Base-by-base conservation (phyloP, 2,797 vertebrate species). In the Platyrinchus mystaceus region DNA sequence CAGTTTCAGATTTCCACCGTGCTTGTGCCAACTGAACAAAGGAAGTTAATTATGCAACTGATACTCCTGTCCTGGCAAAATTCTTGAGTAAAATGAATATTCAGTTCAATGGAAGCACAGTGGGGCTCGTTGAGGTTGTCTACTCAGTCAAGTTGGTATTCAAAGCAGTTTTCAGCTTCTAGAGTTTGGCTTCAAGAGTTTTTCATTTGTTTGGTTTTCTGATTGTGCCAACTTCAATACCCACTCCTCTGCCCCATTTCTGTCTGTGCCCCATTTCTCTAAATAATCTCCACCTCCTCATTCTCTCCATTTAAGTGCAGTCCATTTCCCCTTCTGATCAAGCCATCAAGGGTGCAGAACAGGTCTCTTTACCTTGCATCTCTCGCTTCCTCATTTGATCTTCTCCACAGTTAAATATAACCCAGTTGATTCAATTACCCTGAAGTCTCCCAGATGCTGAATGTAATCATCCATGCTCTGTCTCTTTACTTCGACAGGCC, bases 401-500 rank as follows among this genome's bases (percentile, higher is more conserved):
- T 83, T 81, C 91, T 75, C n/a, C 3, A 0, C 36, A 43, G 87
- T 74, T 94, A 90, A 82, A 75, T 63, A 44, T 47, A 84, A 73
- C 59, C 75, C 12, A 20, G 67, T 68, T 87, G 89, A 87, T 91
- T 88, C 77, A 87, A 81, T 95, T 79, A 82, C 6, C 3, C 41
- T 75, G 91, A 77, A 87, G 74, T 93, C 94, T 84, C 87, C 89
- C 63, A 81, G 92, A 86, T 92, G 82, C 79, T 86, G 73, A 83
- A 94, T 59, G 89, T 78, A 94, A 93, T 79, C 93, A 90, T 53
- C 93, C 93, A 41, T 89, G 87, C 73, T 94, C 69, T 90, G 82
- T 67, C 82, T 90, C 89, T 93, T 93, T 86, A 91, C 90, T 39
- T 77, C 8, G 14, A 90, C 87, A 94, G 83, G 62, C 44, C 88